A percentile compares a stretch with the other conserved stretches of the same genome.
phyloP scores from a whole-genome alignment of 2,888 invertebrate species.

The Ectemnius lituratus region DNA sequence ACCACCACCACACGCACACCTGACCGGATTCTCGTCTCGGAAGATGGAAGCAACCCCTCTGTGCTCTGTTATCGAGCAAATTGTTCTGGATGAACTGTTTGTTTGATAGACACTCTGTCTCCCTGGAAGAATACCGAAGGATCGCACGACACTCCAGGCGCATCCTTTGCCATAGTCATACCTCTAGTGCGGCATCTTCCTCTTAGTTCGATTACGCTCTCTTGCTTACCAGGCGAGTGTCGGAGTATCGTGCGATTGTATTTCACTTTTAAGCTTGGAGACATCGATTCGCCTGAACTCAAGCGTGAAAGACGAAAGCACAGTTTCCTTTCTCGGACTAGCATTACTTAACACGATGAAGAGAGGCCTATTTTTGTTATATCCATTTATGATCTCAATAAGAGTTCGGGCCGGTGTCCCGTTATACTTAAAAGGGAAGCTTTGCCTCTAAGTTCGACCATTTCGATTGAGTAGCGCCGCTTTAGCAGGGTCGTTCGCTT shows the following conservation, averaged over 20 bases:
- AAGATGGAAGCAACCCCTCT: conserved; percentile 4
- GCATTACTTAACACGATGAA: too few relatives aligned
- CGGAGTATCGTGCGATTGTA: background rate
- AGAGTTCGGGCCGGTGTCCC: background rate
- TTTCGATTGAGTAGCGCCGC: conserved; percentile 21
- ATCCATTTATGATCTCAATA: background rate
- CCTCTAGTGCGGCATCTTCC: conserved; percentile 31
- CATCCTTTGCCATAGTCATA: conserved; percentile 21
- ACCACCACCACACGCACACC: conserved; percentile 37
- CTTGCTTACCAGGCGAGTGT: conserved; percentile 7
- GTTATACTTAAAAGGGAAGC: conserved; percentile 6
- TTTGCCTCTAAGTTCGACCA: conserved; percentile 16
- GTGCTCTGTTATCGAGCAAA: background rate
- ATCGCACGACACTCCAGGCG: conserved; percentile 36
- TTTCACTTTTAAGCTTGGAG: background rate
- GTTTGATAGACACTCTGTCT: background rate
- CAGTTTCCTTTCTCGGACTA: too few relatives aligned
- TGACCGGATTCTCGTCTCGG: conserved; percentile 8
- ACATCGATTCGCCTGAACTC: background rate
- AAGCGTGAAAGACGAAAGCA: too few relatives aligned
- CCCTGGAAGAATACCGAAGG: background rate
- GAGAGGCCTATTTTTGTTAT: conserved; percentile 2
- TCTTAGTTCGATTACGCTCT: conserved; percentile 12
- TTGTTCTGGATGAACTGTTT: background rate
- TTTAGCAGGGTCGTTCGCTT: conserved; percentile 41